Base-by-base conservation (phyloP, 92 coral and sea anemone genomes). In the Phenganax stokvisi region DNA sequence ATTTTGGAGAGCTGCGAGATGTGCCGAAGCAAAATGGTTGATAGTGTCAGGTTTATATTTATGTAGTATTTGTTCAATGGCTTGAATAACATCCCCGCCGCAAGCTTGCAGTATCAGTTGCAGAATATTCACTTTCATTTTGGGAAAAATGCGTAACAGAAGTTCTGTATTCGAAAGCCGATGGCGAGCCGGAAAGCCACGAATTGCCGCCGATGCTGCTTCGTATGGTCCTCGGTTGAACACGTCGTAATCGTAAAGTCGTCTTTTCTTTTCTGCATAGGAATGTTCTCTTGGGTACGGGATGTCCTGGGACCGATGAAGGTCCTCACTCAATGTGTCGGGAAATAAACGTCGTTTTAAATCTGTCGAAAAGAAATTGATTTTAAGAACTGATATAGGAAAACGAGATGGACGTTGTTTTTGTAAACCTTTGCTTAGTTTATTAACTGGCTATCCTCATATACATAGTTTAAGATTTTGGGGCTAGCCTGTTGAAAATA, bases 161-260 rank as follows among this genome's bases (percentile, higher is more conserved):
- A 94, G 94, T 85, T 94, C 98, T 29, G 92, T 92, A 8, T 93
- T 89, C 60, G 97, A 87, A 6, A 96, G 89, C 4, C 98, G 97
- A 3, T 97, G 85, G 27, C 74, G 63, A 51, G 83, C 71, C 31
- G 89, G 97, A 0, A 92, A 80, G 62, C 83, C 65, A 58, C 83
- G 83, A 79, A 64, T 27, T 8, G 77, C 77, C 20, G 77, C 59
- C 69, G 83, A 29, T 51, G 83, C 74, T 64, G 73, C 67, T 55
- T 65, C 17, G 62, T 59, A 59, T 68, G 83, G 57, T 30, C 69
- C 83, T 51, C 83, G 83, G 55, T 56, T 54, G 62, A 79, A 79
- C 72, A 87, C 90, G 54, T 93, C 97, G 28, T 87, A 72, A 16
- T 84, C 85, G 70, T 75, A 83, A 37, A 85, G 60, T 60, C 97